Conservation (phyloP, 2,113 vertebrate species). For the Aspidoscelis tigris region DNA sequence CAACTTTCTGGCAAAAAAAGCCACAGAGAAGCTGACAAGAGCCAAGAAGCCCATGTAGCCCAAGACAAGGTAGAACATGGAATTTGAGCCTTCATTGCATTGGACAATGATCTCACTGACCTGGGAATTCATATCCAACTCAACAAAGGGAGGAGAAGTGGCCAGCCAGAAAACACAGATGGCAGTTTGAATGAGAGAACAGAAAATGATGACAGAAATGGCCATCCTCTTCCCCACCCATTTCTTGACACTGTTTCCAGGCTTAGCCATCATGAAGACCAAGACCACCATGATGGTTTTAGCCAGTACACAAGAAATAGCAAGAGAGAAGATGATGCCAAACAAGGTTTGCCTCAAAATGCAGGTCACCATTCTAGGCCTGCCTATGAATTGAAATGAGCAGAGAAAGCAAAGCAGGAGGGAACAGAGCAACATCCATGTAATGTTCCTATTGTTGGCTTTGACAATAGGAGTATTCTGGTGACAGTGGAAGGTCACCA, state of each 20-base stretch:
- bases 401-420: constrained; percentile 6
- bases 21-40: too few relatives aligned
- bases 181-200: not conserved
- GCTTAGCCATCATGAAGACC: not conserved
- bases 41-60: too few relatives aligned
- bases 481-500: not conserved
- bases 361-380: not conserved
- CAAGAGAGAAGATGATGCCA: not conserved
- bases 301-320: constrained; percentile 2
- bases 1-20: too few relatives aligned
- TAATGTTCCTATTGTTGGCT: constrained; percentile 6
- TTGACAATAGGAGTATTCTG: constrained; percentile 4
- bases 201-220: not conserved
- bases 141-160: not conserved
- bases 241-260: not conserved
- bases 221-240: not conserved
- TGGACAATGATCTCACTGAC: too few relatives aligned
- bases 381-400: not conserved
- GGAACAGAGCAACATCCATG: not conserved
- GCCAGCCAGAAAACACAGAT: not conserved
- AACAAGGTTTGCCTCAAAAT: not conserved
- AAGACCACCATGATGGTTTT: constrained; percentile 21
- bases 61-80: too few relatives aligned
- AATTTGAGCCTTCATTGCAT: too few relatives aligned
- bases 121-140: too few relatives aligned